Evolutionary conservation across 2,113 vertebrate genomes (phyloP), one percentile per base, ranked within the genome.

Genomic region (Calypte anna): DNA sequence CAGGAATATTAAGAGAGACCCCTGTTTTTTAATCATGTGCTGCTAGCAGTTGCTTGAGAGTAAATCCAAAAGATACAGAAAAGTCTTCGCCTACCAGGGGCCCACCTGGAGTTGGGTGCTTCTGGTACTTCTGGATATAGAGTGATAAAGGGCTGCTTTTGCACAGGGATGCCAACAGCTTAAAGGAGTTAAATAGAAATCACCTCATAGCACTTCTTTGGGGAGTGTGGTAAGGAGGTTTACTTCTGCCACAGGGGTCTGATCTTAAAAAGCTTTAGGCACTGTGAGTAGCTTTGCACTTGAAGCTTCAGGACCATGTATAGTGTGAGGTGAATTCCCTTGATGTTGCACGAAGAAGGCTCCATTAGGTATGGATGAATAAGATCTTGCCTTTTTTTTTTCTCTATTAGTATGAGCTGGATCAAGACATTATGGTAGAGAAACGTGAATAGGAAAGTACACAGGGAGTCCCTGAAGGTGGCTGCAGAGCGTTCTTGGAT

Each of bases 351-450:
- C 61, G 72, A 94, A 23, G 20, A 92, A 44, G 62, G n/a, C 48
- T 20, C 3, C 3, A 22, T 14, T 68, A 72, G 43, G 28, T 54
- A 30, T 62, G 59, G 24, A 78, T 44, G 74, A 82, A 46, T 1
- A 7, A 55, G 43, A 83, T 27, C 31, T 77, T 1, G 1, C 54
- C 14, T 78, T 40, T 64, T 40, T 33, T 61, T 50, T 90, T 81
- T 58, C 33, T 48, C 21, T 61, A 1, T 66, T 0, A 0, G 15
- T 68, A 16, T 1, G 14, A 36, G 53, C 67, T 85, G 70, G 53
- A 75, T 44, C 8, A 27, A 63, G 46, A 53, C 0, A 2, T 46
- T 46, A 25, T 0, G 1, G 30, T 58, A 57, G 62, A 67, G 61
- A 83, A 81, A 74, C 80, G 57, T 38, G 44, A 86, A 20, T 19